Evolutionary conservation across 2,888 invertebrate genomes (phyloP).

Genomic region (Coleophora deauratella): DNA sequence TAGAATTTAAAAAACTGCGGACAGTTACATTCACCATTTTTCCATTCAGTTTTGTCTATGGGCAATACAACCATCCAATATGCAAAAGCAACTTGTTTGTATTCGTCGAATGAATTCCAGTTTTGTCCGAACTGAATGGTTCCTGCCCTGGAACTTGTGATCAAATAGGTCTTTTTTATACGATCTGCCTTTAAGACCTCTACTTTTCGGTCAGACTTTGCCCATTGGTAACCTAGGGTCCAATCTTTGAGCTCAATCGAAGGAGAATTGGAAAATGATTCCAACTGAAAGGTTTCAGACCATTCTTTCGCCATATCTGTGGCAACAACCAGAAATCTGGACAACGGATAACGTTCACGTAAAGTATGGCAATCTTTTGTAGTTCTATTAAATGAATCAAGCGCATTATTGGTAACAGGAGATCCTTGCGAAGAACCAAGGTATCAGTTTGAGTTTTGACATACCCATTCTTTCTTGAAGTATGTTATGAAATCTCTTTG

Average conservation of each 20-base stretch:
- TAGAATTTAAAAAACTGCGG: conserved; percentile 9
- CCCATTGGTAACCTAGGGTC: background rate
- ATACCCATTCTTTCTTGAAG: too few species aligned
- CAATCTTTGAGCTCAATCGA: background rate
- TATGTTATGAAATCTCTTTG: background rate
- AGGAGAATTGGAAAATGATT: background rate
- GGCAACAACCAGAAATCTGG: conserved; percentile 13
- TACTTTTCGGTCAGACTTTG: background rate
- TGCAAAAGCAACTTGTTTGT: conserved; percentile 1
- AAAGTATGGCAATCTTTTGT: conserved; percentile 11
- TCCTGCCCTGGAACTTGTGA: background rate
- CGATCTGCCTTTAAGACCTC: background rate
- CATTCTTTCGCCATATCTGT: conserved; percentile 14
- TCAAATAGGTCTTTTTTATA: background rate
- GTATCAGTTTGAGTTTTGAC: too few species aligned
- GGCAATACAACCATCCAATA: conserved; percentile 6
- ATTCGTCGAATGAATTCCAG: conserved; percentile 5
- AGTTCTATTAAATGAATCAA: conserved; percentile 11
- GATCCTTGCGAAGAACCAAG: background rate
- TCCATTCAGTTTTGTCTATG: background rate
- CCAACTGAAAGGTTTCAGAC: conserved; percentile 6
- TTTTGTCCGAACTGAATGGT: background rate
- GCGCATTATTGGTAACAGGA: conserved; percentile 12
- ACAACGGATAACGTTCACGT: conserved; percentile 14
- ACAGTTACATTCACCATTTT: conserved; percentile 5